A percentile compares a stretch with the other conserved stretches of the same genome.
These are phyloP conservation scores for Trinectes maculatus DNA, from an alignment of 2,113 vertebrate genomes.

Conservation along the genomic window DNA sequence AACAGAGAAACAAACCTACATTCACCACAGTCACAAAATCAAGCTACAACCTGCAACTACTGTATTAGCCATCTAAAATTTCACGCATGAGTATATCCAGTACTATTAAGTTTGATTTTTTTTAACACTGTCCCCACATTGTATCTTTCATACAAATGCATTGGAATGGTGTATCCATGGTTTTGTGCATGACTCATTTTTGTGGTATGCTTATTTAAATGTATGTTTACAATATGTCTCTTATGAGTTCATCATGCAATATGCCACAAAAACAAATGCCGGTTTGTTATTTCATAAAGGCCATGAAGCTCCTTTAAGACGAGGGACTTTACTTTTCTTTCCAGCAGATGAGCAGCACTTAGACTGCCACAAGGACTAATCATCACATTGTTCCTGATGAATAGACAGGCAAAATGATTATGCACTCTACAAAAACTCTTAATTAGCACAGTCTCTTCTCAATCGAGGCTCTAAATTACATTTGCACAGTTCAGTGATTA, in stretches of 20 bases:
- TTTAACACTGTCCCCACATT: too few species aligned
- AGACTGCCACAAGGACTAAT: constrained; percentile 66
- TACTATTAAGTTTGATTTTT: too few species aligned
- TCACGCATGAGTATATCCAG: not conserved
- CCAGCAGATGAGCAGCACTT: constrained; percentile 58
- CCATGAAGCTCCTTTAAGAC: constrained; percentile 43
- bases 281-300: constrained; percentile 35
- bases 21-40: too few species aligned
- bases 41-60: too few species aligned
- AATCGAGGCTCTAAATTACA: constrained; percentile 79
- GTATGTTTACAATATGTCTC: not conserved
- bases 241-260: constrained; percentile 3
- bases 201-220: not conserved
- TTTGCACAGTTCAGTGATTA: constrained; percentile 81
- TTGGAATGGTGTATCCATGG: not conserved
- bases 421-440: constrained; percentile 76
- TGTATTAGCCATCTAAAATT: too few species aligned
- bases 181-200: not conserved
- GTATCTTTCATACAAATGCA: too few species aligned
- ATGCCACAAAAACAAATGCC: not conserved
- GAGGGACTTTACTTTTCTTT: constrained; percentile 59
- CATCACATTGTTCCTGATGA: constrained; percentile 80
- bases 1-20: too few species aligned
- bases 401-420: constrained; percentile 77
- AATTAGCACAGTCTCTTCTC: constrained; percentile 78